A percentile compares a stretch with the other conserved stretches of the same genome.
These are phyloP conservation scores for Adelphocoris suturalis DNA, from an alignment of 2,888 invertebrate genomes.

Conservation along the genomic window DNA sequence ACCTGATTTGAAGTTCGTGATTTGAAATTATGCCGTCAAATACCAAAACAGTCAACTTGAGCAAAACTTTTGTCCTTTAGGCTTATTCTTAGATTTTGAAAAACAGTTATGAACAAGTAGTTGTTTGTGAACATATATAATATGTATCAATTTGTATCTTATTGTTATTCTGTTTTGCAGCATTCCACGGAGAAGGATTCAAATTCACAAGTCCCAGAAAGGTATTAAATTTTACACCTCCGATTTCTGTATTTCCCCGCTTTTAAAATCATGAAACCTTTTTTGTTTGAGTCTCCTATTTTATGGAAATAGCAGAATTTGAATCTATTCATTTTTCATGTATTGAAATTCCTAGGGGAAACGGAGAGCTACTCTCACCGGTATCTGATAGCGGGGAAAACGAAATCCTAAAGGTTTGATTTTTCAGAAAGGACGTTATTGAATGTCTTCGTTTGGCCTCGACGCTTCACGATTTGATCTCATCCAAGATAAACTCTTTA, in stretches of 20 bases:
- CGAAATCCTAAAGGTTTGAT: slow-evolving; percentile 72
- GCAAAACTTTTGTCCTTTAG: too few relatives aligned
- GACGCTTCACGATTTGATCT: background rate
- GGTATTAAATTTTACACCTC: slow-evolving; percentile 72
- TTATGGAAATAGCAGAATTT: background rate
- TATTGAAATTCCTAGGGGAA: slow-evolving; percentile 67
- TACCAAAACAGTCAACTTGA: too few relatives aligned
- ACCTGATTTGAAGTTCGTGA: too few relatives aligned
- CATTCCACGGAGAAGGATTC: slow-evolving; percentile 74
- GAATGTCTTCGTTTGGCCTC: background rate
- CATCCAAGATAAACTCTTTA: background rate
- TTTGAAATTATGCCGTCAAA: too few relatives aligned
- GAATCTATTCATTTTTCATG: background rate
- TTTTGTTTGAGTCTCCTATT: background rate
- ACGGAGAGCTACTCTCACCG: slow-evolving; percentile 61
- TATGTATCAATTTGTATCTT: background rate
- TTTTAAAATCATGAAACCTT: background rate
- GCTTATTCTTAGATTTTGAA: too few relatives aligned
- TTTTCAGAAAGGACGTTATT: background rate
- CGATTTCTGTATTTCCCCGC: background rate
- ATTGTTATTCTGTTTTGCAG: slow-evolving; percentile 69
- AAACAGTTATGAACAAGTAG: too few relatives aligned
- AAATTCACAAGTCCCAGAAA: slow-evolving; percentile 74
- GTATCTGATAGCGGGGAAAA: slow-evolving; percentile 62
- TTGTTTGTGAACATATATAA: too few relatives aligned